Percentiles rank a stretch among this genome's conserved stretches.
Conservation (phyloP, 2,888 invertebrate genomes). For the Dicycla oo region DNA sequence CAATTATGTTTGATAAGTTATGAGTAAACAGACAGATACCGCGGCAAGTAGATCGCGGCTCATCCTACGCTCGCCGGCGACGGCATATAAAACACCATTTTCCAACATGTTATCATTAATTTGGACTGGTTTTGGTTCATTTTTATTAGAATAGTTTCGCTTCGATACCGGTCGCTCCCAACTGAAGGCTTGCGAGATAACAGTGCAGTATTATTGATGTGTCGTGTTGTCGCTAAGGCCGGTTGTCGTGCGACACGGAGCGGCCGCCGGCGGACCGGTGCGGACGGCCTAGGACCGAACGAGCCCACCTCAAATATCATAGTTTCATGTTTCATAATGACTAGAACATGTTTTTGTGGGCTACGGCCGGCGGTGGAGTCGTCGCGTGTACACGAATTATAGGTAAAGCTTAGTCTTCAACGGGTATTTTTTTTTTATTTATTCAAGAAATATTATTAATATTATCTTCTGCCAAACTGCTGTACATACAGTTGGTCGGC, state of each 20-base stretch:
- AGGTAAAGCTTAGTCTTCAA: conserved; percentile 33
- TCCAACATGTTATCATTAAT: conserved; percentile 78
- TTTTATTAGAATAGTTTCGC: conserved; percentile 89
- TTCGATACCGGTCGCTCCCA: conserved; percentile 83
- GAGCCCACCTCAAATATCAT: conserved; percentile 84
- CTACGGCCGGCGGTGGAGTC: conserved; percentile 78
- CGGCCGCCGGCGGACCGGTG: conserved; percentile 17
- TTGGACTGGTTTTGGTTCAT: conserved; percentile 87
- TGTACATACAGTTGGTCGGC: too few relatives aligned
- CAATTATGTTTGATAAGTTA: conserved; percentile 61
- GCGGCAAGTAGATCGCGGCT: conserved; percentile 50
- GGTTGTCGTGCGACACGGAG: conserved; percentile 55
- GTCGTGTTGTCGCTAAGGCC: conserved; percentile 59
- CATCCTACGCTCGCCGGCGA: conserved; percentile 66
- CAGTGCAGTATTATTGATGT: conserved; percentile 88
- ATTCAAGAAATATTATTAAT: too few relatives aligned
- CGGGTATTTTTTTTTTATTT: too few relatives aligned
- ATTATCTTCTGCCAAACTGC: too few relatives aligned
- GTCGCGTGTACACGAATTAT: conserved; percentile 63
- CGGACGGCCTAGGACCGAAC: conserved; percentile 15
- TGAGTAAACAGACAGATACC: conserved; percentile 57
- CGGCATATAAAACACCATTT: conserved; percentile 70
- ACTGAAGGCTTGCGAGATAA: conserved; percentile 87
- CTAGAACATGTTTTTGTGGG: conserved; percentile 86
- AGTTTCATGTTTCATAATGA: conserved; percentile 89